Evolutionary conservation across 2,888 invertebrate genomes (phyloP).

Genomic region (Caenorhabditis sinica): DNA sequence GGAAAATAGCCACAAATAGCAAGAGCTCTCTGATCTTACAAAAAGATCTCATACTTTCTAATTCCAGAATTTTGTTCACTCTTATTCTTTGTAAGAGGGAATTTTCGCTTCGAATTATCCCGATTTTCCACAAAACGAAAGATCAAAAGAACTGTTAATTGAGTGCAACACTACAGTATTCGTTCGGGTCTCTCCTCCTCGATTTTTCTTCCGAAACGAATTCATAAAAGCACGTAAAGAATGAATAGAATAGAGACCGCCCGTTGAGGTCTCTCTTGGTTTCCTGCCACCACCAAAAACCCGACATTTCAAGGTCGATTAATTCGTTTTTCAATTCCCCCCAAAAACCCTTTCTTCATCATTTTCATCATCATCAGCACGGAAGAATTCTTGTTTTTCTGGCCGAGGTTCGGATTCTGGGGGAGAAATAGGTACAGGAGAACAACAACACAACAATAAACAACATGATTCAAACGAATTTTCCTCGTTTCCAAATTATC

Average conservation of each 20-base stretch:
- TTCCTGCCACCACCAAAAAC: constrained; percentile 16
- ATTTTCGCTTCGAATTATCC: background rate
- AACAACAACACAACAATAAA: constrained; percentile 21
- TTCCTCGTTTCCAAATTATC: background rate
- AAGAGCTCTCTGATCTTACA: background rate
- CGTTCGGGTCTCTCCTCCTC: background rate
- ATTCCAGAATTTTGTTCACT: no score
- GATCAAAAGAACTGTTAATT: constrained; percentile 21
- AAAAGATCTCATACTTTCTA: no score
- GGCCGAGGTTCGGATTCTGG: background rate
- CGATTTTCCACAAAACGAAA: background rate
- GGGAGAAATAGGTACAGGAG: background rate
- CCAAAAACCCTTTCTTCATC: constrained; percentile 9
- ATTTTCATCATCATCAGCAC: constrained; percentile 6
- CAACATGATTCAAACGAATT: background rate
- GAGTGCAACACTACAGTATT: constrained; percentile 18
- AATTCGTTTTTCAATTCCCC: constrained; percentile 26
- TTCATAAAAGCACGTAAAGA: constrained; percentile 31
- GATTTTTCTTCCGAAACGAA: background rate
- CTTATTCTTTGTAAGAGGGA: background rate
- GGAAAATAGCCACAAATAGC: background rate
- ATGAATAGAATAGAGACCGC: constrained; percentile 23
- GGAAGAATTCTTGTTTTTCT: constrained; percentile 27
- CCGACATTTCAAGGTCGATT: constrained; percentile 58
- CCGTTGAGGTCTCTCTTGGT: constrained; percentile 22